These are phyloP conservation scores for Tinamus major DNA, from an alignment of 2,797 vertebrate genomes.

Conservation along the genomic window DNA sequence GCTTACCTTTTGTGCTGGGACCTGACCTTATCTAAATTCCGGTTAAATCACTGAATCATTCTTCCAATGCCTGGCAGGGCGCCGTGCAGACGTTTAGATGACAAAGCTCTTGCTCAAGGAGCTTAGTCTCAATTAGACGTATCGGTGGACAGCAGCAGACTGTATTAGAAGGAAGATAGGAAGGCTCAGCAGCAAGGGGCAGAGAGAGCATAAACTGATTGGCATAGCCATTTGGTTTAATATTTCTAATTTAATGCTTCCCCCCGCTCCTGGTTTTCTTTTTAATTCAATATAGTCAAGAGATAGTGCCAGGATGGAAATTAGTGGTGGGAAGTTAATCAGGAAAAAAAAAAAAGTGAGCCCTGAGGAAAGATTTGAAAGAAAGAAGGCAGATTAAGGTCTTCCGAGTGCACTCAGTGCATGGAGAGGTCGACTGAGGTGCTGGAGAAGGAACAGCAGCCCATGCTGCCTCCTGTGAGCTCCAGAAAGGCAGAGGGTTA, in stretches of 20 bases:
- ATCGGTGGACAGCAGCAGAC: background rate
- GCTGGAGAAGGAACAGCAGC: background rate
- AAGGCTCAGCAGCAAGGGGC: background rate
- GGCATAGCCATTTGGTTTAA: fast-evolving
- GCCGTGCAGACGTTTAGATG: background rate
- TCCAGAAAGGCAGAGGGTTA: background rate
- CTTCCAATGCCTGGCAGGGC: background rate
- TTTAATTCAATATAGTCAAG: background rate
- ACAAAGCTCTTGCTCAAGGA: background rate
- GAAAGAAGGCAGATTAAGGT: background rate
- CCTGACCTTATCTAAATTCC: background rate
- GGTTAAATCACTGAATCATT: fast-evolving
- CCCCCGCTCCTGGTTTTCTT: background rate
- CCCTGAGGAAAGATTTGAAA: background rate
- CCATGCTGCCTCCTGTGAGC: background rate
- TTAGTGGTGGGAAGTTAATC: background rate
- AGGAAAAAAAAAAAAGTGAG: no score
- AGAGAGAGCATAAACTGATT: fast-evolving
- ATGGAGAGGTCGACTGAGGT: fast-evolving
- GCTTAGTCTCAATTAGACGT: background rate
- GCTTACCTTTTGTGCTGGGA: background rate
- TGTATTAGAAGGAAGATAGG: fast-evolving
- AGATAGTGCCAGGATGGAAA: background rate
- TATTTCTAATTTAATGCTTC: fast-evolving
- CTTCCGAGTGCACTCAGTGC: background rate